Base-by-base conservation (phyloP, 2,113 vertebrate genomes). In the Serinus canaria region DNA sequence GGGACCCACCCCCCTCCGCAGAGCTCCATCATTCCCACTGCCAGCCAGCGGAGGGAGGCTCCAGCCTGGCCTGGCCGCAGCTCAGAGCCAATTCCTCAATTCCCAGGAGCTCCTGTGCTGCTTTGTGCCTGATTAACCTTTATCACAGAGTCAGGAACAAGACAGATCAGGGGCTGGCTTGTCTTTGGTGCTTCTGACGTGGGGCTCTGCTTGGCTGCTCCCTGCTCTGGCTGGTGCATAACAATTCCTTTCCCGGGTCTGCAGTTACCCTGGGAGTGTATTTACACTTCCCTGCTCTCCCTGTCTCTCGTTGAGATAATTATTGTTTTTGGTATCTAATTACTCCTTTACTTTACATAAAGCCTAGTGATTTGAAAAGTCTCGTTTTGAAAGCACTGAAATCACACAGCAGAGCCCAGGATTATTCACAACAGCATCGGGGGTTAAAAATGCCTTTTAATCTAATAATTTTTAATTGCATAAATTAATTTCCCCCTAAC, bases 51-150 rank as follows among this genome's bases (percentile, higher is more conserved):
- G 59, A 20, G 0, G 16, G 68, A 20, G 31, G 1, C 52, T 37
- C 3, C 77, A 67, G 64, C 53, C 60, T 27, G 0, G 47, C 73
- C 91, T 43, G 63, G 31, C 59, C 15, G 1, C 10, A 35, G 56
- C 56, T 59, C 56, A 11, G 56, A 59, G 56, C 56, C 56, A 17
- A 59, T 35, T 35, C 56, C 56, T 35, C 58, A 37, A 27, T 60
- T 33, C 90, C 90, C 86, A 17, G 18, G 88, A 72, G 92, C 79
- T 87, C 10, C 0, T 21, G 75, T 49, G 73, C 24, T 86, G 87
- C 92, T 75, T 50, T 90, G 89, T 60, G 92, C 86, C 53, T 96
- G 93, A 97, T 97, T 96, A 96, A 96, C 95, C 96, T 96, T 97
- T 96, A 96, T 96, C 92, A 95, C 23, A 16, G 89, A 85, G 84